These are phyloP conservation scores for Clarias pachynema DNA, from an alignment of 2,797 vertebrate genomes.

Conservation along the genomic window DNA sequence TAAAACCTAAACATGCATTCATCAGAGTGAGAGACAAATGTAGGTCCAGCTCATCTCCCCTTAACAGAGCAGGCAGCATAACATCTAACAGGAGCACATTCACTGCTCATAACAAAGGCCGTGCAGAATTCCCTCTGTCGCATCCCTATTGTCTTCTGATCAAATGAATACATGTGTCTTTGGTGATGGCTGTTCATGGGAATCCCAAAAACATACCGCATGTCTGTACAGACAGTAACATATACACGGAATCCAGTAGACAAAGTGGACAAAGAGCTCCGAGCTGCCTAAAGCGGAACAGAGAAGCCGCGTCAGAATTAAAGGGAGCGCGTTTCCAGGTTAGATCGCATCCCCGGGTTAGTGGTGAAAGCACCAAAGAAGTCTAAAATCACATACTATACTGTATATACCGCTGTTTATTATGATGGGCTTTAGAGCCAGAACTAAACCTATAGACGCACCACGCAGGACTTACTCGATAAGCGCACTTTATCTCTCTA, in stretches of 20 bases:
- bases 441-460: not conserved
- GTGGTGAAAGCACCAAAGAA: not conserved
- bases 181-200: not conserved
- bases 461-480: not conserved
- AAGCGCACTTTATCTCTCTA: not conserved
- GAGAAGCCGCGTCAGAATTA: not conserved
- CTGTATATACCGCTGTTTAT: not conserved
- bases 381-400: not conserved
- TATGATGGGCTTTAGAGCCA: not conserved
- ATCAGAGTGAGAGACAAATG: too few relatives aligned
- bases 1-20: not conserved
- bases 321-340: not conserved
- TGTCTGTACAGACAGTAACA: not conserved
- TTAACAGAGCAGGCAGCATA: not conserved
- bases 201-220: not conserved
- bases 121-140: not conserved
- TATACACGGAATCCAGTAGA: not conserved
- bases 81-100: not conserved
- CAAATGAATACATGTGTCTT: not conserved
- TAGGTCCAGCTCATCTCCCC: not conserved
- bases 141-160: not conserved
- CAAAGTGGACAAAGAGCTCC: constrained; percentile 23
- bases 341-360: not conserved
- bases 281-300: constrained; percentile 1
- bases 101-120: constrained; percentile 16